phyloP scores from a whole-genome alignment of 1,140 invertebrate genomes.

The Dendroctonus ponderosae region DNA sequence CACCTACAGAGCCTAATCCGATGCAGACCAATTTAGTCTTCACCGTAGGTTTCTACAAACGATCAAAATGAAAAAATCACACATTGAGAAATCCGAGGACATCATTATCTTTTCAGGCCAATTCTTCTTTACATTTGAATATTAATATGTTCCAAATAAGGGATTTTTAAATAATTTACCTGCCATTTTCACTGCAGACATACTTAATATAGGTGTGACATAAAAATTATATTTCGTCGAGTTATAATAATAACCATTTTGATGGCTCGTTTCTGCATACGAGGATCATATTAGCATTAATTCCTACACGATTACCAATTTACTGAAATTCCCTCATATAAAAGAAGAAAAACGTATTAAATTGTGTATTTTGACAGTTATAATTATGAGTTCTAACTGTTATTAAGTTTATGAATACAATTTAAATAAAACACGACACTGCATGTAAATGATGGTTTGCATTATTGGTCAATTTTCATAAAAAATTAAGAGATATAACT shows the following conservation, averaged over 20 bases:
- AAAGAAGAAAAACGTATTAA: too few relatives aligned
- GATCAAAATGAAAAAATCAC: constrained; percentile 10
- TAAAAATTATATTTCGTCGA: constrained; percentile 19
- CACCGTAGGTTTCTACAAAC: constrained; percentile 12
- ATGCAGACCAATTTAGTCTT: constrained; percentile 6
- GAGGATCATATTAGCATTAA: neutral
- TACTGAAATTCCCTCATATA: too few relatives aligned
- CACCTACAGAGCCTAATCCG: too few relatives aligned
- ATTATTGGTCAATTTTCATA: too few relatives aligned
- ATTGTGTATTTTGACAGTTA: too few relatives aligned
- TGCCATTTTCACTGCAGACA: constrained; percentile 16
- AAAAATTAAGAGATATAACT: too few relatives aligned
- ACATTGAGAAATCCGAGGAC: constrained; percentile 10
- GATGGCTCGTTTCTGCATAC: constrained; percentile 3
- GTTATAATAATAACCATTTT: neutral
- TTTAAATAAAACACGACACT: too few relatives aligned
- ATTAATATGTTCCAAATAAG: constrained; percentile 20
- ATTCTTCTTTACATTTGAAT: constrained; percentile 21
- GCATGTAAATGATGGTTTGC: too few relatives aligned
- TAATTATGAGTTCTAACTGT: too few relatives aligned
- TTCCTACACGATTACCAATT: too few relatives aligned
- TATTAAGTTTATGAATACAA: too few relatives aligned
- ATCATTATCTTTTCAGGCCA: constrained; percentile 17
- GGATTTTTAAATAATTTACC: constrained; percentile 19
- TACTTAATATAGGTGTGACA: constrained; percentile 28